These are phyloP conservation scores for Monomorium pharaonis DNA, from an alignment of 1,140 invertebrate genomes.

Conservation along the genomic window DNA sequence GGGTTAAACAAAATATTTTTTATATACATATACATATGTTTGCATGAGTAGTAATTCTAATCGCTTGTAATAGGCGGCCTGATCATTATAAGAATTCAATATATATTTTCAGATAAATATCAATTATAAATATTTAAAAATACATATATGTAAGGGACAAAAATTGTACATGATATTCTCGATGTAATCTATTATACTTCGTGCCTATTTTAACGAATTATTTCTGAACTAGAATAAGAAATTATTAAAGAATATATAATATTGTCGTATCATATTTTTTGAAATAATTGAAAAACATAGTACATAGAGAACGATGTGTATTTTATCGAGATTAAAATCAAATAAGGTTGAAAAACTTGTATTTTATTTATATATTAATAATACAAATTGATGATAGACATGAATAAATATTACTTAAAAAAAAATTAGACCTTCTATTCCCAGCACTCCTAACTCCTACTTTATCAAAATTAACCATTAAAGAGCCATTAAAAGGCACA, in stretches of 20 bases:
- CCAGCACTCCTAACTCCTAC: constrained; percentile 73
- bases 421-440: constrained; percentile 78
- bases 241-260: constrained; percentile 49
- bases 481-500: constrained; percentile 3
- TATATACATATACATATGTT: constrained; percentile 38
- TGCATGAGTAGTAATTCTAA: constrained; percentile 82
- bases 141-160: constrained; percentile 73
- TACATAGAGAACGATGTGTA: constrained; percentile 81
- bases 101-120: constrained; percentile 68
- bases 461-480: constrained; percentile 62
- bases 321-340: constrained; percentile 68
- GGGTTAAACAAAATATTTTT: neutral
- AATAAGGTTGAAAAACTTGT: constrained; percentile 74
- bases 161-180: constrained; percentile 70
- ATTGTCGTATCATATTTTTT: constrained; percentile 63
- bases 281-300: constrained; percentile 66
- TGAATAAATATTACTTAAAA: constrained; percentile 77
- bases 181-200: constrained; percentile 61
- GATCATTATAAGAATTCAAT: constrained; percentile 75
- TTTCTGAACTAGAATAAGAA: constrained; percentile 68
- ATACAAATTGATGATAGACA: constrained; percentile 80
- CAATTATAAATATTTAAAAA: constrained; percentile 66
- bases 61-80: constrained; percentile 78
- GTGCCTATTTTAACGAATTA: constrained; percentile 62
- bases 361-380: constrained; percentile 79